Evolutionary conservation across 2,113 vertebrate genomes (phyloP).

Genomic region (Oreochromis niloticus): DNA sequence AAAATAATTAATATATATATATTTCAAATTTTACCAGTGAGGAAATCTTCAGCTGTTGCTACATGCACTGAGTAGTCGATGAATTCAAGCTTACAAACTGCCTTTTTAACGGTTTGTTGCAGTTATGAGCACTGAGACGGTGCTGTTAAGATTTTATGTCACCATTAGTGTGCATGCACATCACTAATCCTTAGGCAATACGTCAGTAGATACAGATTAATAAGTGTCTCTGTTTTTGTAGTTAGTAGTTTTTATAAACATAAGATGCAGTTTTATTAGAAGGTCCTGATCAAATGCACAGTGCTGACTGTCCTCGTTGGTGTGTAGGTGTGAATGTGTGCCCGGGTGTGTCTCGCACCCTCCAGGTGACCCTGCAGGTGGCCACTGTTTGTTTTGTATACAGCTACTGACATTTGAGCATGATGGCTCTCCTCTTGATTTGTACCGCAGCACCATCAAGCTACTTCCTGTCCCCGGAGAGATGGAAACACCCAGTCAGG

Average conservation of each 20-base stretch:
- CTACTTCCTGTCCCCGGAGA: constrained; percentile 51
- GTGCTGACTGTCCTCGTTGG: background rate
- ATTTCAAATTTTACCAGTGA: background rate
- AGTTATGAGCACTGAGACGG: background rate
- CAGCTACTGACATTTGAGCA: constrained; percentile 62
- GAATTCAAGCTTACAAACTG: constrained; percentile 40
- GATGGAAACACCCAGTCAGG: constrained; percentile 21
- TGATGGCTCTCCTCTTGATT: constrained; percentile 42
- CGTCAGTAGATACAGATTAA: background rate
- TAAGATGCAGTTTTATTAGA: background rate
- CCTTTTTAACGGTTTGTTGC: constrained; percentile 38
- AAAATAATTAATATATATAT: background rate
- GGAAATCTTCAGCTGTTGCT: background rate
- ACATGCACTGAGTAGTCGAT: background rate
- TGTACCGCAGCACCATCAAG: constrained; percentile 32
- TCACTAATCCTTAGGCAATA: background rate
- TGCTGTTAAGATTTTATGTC: background rate
- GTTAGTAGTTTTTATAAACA: background rate
- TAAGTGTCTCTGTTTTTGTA: background rate
- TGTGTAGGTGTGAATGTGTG: background rate
- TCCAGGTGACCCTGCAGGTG: constrained; percentile 41
- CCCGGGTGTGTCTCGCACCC: background rate
- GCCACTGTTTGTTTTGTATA: constrained; percentile 65
- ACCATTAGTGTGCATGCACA: constrained; percentile 33
- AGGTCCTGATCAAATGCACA: background rate